Evolutionary conservation across 2,797 vertebrate species (phyloP).

Genomic region (Urophycis tenuis): DNA sequence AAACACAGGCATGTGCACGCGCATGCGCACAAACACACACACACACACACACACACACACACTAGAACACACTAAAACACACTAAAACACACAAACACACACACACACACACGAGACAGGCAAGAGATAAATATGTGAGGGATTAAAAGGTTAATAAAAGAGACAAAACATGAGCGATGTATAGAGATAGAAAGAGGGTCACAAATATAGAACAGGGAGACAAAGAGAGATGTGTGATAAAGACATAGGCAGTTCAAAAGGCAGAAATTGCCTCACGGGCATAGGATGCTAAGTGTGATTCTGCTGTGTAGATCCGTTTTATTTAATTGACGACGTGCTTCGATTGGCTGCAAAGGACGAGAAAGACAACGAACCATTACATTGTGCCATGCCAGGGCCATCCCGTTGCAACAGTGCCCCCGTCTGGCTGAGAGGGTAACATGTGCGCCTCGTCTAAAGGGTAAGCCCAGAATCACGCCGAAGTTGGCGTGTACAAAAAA

Average conservation of each 20-base stretch:
- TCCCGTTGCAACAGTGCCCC: constrained; percentile 37
- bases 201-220: background rate
- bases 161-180: background rate
- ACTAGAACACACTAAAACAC: no score
- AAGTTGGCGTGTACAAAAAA: no score
- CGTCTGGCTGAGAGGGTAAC: constrained; percentile 26
- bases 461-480: background rate
- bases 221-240: background rate
- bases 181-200: background rate
- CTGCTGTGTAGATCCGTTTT: background rate
- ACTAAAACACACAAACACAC: no score
- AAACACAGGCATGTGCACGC: no score
- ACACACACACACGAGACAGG: no score
- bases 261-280: background rate
- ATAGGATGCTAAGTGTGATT: background rate
- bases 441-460: background rate
- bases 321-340: background rate
- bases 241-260: background rate
- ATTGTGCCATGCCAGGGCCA: background rate
- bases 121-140: background rate
- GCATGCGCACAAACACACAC: background rate
- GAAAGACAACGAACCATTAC: background rate
- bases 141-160: background rate
- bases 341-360: background rate
- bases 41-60: no score